Evolutionary conservation across 2,113 vertebrate species (phyloP), one percentile per base, ranked within the genome.

Genomic region (Channa argus): DNA sequence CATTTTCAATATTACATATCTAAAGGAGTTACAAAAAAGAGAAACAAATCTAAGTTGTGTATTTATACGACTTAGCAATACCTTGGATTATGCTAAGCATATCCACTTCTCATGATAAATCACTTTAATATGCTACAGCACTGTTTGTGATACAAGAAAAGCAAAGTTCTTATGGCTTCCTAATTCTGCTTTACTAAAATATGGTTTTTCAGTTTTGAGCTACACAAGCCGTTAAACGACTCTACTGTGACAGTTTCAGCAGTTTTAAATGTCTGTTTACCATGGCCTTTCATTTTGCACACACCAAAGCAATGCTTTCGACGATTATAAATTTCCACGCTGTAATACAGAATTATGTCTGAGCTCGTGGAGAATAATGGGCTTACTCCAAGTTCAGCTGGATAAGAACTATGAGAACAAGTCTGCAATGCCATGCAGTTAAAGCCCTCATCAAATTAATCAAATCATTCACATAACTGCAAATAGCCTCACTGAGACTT

Each of bases 321-420:
- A 78, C 65, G 81, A 86, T 89, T 89, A 73, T 73, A 55, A 24
- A 78, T 86, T 71, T 83, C 62, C 61, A 67, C 80, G 83, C 77
- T 37, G 69, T 79, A 86, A 81, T 82, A 52, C 82, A 79, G 86
- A 85, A 82, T 83, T 77, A 83, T 38, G 78, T 71, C 75, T 72
- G 67, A 67, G 84, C 62, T 85, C 56, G 66, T 72, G 72, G 68
- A 80, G 63, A 89, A 85, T 86, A 90, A 87, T 82, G 58, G 68
- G 88, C 63, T 88, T 84, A 82, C 37, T 74, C 52, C 39, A 62
- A 54, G 36, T 83, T 85, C 80, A 83, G 83, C 77, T 45, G 77
- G 79, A 80, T 71, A 72, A 84, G 71, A 75, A 71, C 63, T 77
- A 70, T 68, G 56, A 51, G 69, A 81, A 80, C 75, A 89, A 86